phyloP scores from a whole-genome alignment of 2,888 invertebrate genomes.

The Meteorus colon region DNA sequence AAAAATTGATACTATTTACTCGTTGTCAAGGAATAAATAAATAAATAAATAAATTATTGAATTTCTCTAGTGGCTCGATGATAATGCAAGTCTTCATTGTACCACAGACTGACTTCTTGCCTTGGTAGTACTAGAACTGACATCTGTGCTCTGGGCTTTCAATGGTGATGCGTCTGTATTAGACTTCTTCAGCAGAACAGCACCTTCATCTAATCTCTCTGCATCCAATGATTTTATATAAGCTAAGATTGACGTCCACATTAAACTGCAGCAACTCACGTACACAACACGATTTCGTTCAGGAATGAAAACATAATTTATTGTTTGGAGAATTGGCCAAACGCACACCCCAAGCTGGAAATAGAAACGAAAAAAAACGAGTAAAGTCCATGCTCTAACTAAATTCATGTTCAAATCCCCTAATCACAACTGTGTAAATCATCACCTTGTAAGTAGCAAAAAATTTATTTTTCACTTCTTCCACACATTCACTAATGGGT shows the following conservation, averaged over 20 bases:
- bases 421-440: neutral
- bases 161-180: neutral
- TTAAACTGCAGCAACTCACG: constrained; percentile 82
- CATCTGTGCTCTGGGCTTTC: neutral
- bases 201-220: constrained; percentile 48
- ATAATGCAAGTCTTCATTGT: constrained; percentile 37
- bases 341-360: constrained; percentile 79
- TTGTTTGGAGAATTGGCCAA: constrained; percentile 84
- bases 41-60: constrained; percentile 21
- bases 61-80: neutral
- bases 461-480: constrained; percentile 83
- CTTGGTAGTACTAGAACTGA: constrained; percentile 27
- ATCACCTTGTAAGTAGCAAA: constrained; percentile 83
- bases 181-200: constrained; percentile 24
- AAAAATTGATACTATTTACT: no score
- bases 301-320: constrained; percentile 82
- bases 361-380: constrained; percentile 59
- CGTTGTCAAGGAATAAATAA: neutral
- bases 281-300: constrained; percentile 84
- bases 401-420: no score
- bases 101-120: constrained; percentile 37
- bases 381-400: constrained; percentile 14
- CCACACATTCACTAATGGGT: constrained; percentile 78
- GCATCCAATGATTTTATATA: constrained; percentile 82
- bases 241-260: constrained; percentile 86